phyloP scores from a whole-genome alignment of 1,140 invertebrate species.

The Matsumurasca onukii region DNA sequence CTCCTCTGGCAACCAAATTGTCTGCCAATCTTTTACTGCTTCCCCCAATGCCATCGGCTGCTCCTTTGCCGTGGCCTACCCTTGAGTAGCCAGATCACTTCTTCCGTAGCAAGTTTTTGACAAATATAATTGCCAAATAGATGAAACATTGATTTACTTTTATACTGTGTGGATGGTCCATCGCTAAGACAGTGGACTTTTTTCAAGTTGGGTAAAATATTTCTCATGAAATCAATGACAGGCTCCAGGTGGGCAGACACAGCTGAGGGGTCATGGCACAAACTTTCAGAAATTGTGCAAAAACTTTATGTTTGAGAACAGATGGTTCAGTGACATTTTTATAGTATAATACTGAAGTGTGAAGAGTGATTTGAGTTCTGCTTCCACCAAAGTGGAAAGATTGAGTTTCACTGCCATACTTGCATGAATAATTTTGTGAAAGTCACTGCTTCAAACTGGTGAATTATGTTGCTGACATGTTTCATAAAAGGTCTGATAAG shows the following conservation, averaged over 20 bases:
- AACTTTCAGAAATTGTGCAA: conserved; percentile 47
- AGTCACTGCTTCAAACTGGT: not conserved
- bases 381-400: conserved; percentile 35
- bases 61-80: conserved; percentile 40
- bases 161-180: conserved; percentile 23
- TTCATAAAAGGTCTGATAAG: not conserved
- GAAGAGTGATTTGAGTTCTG: conserved; percentile 26
- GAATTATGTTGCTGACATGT: conserved; percentile 13
- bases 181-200: conserved; percentile 29
- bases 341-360: conserved; percentile 32
- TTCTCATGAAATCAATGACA: conserved; percentile 41
- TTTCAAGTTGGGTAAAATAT: conserved; percentile 33
- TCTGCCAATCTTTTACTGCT: conserved; percentile 38
- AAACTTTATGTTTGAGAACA: conserved; percentile 43
- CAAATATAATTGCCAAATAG: conserved; percentile 28
- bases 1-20: conserved; percentile 34
- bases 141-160: conserved; percentile 35
- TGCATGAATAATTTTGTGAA: conserved; percentile 30
- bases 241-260: conserved; percentile 47
- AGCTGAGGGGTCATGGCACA: conserved; percentile 43
- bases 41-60: conserved; percentile 41
- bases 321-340: conserved; percentile 21
- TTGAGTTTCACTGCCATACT: conserved; percentile 33
- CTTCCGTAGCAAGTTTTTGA: conserved; percentile 32
- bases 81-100: conserved; percentile 38